Conservation (phyloP, 2,888 invertebrate species). For the Calameuta idolon region DNA sequence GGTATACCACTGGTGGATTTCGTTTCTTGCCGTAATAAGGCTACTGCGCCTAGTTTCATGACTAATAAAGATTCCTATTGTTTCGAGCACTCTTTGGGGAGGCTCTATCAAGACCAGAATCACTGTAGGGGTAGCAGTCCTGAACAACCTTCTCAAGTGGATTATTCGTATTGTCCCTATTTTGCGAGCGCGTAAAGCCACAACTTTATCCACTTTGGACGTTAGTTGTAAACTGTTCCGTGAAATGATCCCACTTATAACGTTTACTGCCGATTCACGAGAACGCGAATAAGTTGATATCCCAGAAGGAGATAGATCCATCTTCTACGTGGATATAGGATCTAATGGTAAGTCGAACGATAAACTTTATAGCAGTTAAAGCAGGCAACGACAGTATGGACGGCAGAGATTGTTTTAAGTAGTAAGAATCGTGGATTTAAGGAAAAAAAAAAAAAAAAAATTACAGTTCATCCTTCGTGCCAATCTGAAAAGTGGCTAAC, state of each 20-base stretch:
- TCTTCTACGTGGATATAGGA: slow-evolving; percentile 26
- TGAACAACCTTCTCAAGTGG: slow-evolving; percentile 25
- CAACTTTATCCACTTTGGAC: slow-evolving; percentile 14
- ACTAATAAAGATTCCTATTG: slow-evolving; percentile 45
- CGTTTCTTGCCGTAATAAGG: slow-evolving; percentile 15
- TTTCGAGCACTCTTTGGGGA: slow-evolving; percentile 23
- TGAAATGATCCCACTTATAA: slow-evolving; percentile 39
- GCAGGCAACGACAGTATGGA: neutral
- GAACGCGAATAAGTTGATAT: slow-evolving; percentile 29
- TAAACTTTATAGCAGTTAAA: neutral
- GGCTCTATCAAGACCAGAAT: slow-evolving; percentile 14
- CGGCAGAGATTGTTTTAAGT: neutral
- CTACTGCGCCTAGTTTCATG: slow-evolving; percentile 36
- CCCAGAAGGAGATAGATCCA: slow-evolving; percentile 25
- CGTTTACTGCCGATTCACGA: slow-evolving; percentile 44
- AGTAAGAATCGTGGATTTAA: neutral
- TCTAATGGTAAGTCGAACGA: neutral
- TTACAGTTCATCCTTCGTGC: neutral
- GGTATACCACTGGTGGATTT: neutral
- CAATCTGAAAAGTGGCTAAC: neutral
- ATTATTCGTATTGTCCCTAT: slow-evolving; percentile 36
- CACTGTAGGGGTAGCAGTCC: slow-evolving; percentile 14
- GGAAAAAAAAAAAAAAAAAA: neutral
- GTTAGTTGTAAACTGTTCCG: slow-evolving; percentile 20
- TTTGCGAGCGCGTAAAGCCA: slow-evolving; percentile 32